A percentile compares a stretch with the other conserved stretches of the same genome.
phyloP scores from a whole-genome alignment of 2,888 invertebrate genomes.

The Caenorhabditis sp. region DNA sequence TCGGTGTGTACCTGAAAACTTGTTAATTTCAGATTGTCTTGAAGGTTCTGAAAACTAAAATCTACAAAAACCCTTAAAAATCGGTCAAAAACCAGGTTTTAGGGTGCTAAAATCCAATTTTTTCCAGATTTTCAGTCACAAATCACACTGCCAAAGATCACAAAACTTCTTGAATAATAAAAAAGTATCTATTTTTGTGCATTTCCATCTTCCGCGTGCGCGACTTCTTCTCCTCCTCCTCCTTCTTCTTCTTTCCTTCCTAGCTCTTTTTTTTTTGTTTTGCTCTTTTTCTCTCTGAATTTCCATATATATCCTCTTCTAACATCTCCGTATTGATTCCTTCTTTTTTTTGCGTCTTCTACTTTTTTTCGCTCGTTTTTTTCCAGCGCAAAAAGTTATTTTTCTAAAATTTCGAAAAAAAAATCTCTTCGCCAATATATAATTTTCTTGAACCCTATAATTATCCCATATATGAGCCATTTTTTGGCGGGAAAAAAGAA shows the following conservation, averaged over 20 bases:
- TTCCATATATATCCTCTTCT: background rate
- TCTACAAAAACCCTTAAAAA: too few species aligned
- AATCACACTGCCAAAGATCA: background rate
- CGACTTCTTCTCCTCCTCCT: background rate
- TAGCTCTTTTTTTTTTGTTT: constrained; percentile 6
- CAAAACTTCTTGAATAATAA: background rate
- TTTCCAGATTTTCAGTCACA: too few species aligned
- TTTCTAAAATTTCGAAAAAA: background rate
- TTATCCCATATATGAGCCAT: background rate
- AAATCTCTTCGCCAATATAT: background rate
- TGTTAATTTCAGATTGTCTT: too few species aligned
- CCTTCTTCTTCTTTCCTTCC: constrained; percentile 10
- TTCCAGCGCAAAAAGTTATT: constrained; percentile 10
- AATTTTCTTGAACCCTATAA: background rate
- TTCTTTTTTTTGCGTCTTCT: background rate
- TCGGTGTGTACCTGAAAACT: too few species aligned
- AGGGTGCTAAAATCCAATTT: too few species aligned
- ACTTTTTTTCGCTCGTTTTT: constrained; percentile 1
- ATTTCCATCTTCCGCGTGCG: background rate
- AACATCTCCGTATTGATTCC: constrained; percentile 1
- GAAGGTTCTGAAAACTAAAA: too few species aligned
- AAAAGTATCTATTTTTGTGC: background rate
- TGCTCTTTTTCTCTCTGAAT: constrained; percentile 8
- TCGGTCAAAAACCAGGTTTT: too few species aligned
- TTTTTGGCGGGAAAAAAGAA: too few species aligned